Conservation (phyloP, 2,888 invertebrate genomes). For the Dryadula phaetusa region DNA sequence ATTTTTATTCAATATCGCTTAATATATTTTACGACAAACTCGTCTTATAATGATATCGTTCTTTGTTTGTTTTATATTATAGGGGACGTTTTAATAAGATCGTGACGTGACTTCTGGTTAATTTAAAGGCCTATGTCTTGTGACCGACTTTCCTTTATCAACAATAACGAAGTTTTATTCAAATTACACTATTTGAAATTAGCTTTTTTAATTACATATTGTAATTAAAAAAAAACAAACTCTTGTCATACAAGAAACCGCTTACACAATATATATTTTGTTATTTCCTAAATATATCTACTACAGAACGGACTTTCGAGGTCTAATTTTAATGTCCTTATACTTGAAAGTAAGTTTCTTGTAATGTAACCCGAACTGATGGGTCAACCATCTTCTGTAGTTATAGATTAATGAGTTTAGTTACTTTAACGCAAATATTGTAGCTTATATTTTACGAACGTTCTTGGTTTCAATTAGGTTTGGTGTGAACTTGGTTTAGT, state of each 20-base stretch:
- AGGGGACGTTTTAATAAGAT: constrained; percentile 55
- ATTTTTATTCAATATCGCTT: background rate
- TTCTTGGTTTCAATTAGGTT: background rate
- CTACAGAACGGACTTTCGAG: background rate
- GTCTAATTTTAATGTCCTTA: constrained; percentile 6
- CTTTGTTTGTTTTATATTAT: constrained; percentile 43
- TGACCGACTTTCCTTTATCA: constrained; percentile 32
- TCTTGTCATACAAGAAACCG: background rate
- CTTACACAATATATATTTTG: background rate
- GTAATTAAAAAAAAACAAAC: background rate
- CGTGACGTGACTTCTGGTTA: constrained; percentile 67
- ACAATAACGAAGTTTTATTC: constrained; percentile 22
- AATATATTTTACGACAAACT: constrained; percentile 29
- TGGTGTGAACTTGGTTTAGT: too few relatives aligned
- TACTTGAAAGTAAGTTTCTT: constrained; percentile 14
- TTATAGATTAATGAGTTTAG: constrained; percentile 18
- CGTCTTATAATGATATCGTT: constrained; percentile 35
- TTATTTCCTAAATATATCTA: background rate
- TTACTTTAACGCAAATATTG: background rate
- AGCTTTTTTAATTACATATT: background rate
- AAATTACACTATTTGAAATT: constrained; percentile 5
- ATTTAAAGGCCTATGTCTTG: constrained; percentile 63
- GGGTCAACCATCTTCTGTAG: constrained; percentile 15
- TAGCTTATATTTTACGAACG: constrained; percentile 7
- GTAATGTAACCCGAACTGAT: constrained; percentile 13